Conservation (phyloP, 2,113 vertebrate species). For the Protomyctophum bolini region DNA sequence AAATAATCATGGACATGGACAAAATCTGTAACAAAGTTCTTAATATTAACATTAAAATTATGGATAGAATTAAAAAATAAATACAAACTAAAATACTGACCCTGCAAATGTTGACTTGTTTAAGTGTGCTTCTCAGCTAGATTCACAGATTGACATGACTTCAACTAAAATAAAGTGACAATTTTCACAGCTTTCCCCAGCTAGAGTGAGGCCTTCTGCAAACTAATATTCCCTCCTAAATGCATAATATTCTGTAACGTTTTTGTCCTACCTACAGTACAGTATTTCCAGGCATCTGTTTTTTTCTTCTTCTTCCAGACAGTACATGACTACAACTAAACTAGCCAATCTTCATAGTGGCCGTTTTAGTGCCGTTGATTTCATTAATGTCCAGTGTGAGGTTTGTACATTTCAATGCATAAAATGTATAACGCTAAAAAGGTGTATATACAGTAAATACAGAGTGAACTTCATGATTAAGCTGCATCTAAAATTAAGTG, state of each 20-base stretch:
- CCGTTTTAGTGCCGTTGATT: conserved; percentile 12
- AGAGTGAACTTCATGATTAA: conserved; percentile 50
- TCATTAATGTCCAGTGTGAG: conserved; percentile 16
- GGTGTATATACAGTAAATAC: conserved; percentile 62
- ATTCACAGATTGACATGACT: conserved; percentile 44
- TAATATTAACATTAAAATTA: conserved; percentile 53
- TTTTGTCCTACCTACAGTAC: background rate
- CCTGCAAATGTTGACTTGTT: conserved; percentile 40
- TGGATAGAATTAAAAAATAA: conserved; percentile 53
- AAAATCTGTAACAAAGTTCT: conserved; percentile 46
- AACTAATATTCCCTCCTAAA: background rate
- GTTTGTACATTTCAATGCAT: conserved; percentile 53
- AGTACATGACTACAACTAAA: too few relatives aligned
- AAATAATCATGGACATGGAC: conserved; percentile 27
- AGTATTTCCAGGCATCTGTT: background rate
- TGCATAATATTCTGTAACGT: conserved; percentile 26
- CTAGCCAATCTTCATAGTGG: background rate
- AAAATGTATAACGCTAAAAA: conserved; percentile 19
- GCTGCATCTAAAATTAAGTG: conserved; percentile 50
- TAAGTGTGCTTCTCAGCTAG: conserved; percentile 31
- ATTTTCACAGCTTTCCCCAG: conserved; percentile 62
- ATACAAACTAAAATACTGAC: conserved; percentile 41
- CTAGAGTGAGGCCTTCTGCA: conserved; percentile 2
- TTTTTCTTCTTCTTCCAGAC: background rate
- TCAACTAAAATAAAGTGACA: conserved; percentile 50